A percentile compares a stretch with the other conserved stretches of the same genome.
Conservation (phyloP, 2,888 invertebrate genomes). For the Chaitophorus viminalis region DNA sequence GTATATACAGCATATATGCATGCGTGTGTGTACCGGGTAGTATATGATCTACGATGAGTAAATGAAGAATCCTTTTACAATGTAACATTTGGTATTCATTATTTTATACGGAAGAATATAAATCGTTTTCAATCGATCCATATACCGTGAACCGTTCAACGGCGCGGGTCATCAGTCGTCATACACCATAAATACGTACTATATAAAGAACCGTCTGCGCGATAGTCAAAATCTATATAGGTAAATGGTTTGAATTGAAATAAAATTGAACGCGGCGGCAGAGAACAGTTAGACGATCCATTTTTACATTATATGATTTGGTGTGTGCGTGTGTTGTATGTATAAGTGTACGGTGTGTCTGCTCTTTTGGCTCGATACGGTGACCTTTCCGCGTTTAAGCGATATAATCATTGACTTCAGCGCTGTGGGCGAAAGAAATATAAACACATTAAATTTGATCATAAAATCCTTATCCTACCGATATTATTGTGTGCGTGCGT, state of each 20-base stretch:
- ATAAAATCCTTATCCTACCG: background rate
- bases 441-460: background rate
- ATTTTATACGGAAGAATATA: background rate
- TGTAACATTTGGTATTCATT: background rate
- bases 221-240: background rate
- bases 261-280: background rate
- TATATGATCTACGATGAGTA: too few species aligned
- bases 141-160: background rate
- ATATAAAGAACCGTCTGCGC: background rate
- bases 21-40: background rate
- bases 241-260: background rate
- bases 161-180: background rate
- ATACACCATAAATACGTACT: background rate
- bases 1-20: background rate
- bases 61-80: background rate
- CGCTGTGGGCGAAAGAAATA: background rate
- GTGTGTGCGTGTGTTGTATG: background rate
- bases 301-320: background rate
- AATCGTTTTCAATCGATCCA: background rate
- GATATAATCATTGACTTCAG: background rate
- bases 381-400: background rate
- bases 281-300: background rate
- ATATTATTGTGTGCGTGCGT: background rate
- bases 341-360: background rate
- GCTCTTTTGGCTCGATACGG: background rate